A percentile compares a stretch with the other conserved stretches of the same genome.
Conservation (phyloP, 2,113 vertebrate species). For the Zosterops hypoxanthus region DNA sequence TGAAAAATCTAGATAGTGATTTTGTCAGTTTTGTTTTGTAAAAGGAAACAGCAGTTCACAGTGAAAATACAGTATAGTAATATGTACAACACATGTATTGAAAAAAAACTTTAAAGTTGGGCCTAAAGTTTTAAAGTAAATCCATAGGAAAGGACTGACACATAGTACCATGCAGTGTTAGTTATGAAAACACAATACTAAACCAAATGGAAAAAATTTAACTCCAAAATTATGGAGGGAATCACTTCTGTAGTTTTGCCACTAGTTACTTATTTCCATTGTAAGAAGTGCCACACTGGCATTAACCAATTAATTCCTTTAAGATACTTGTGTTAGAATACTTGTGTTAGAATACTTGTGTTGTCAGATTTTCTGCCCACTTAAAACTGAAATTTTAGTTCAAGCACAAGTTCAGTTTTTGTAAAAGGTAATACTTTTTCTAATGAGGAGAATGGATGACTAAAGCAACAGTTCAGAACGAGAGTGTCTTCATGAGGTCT, state of each 20-base stretch:
- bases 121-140: not conserved
- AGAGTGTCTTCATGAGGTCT: not conserved
- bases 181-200: not conserved
- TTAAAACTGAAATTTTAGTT: not conserved
- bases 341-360: not conserved
- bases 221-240: not conserved
- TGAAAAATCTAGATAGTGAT: not conserved
- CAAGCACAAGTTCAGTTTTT: not conserved
- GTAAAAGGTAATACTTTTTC: not conserved
- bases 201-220: not conserved
- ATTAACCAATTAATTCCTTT: constrained; percentile 1
- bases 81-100: not conserved
- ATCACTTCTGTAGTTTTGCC: not conserved
- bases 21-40: not conserved
- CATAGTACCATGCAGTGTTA: not conserved
- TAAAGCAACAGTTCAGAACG: not conserved
- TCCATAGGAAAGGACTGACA: not conserved
- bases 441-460: not conserved
- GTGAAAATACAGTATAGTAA: not conserved
- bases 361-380: not conserved
- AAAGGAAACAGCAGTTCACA: not conserved
- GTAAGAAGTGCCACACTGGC: not conserved
- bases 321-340: not conserved
- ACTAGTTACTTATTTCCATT: not conserved
- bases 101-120: not conserved